phyloP scores from a whole-genome alignment of 2,888 invertebrate species.

The Xanthia icteritia region DNA sequence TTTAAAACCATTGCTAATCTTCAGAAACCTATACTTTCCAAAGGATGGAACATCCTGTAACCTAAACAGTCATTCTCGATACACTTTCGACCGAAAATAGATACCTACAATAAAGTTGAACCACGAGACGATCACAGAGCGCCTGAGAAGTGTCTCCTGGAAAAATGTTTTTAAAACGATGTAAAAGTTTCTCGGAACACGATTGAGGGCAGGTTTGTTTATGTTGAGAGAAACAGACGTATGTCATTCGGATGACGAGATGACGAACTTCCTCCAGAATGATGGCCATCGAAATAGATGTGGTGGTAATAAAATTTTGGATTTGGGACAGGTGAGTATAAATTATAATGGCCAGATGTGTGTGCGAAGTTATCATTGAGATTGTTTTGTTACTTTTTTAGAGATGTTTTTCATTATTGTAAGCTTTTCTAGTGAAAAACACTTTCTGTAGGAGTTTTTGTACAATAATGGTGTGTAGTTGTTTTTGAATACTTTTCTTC shows the following conservation, averaged over 20 bases:
- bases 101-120: conserved; percentile 70
- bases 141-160: conserved; percentile 82
- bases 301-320: conserved; percentile 60
- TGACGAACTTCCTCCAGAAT: conserved; percentile 74
- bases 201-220: conserved; percentile 87
- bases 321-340: conserved; percentile 64
- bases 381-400: conserved; percentile 19
- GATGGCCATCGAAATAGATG: conserved; percentile 78
- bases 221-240: conserved; percentile 79
- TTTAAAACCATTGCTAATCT: conserved; percentile 13
- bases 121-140: conserved; percentile 66
- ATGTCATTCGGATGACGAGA: conserved; percentile 82
- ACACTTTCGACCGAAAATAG: conserved; percentile 70
- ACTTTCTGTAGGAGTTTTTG: too few species aligned
- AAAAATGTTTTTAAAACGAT: conserved; percentile 82
- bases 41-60: conserved; percentile 41
- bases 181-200: conserved; percentile 87
- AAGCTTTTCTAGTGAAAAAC: too few species aligned
- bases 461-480: too few species aligned
- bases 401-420: neutral
- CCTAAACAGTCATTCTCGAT: conserved; percentile 50
- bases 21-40: conserved; percentile 1
- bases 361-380: conserved; percentile 31
- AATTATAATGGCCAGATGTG: conserved; percentile 44
- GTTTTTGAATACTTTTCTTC: too few species aligned